These are phyloP conservation scores for Gobiocypris rarus DNA, from an alignment of 2,113 vertebrate species.

Conservation along the genomic window DNA sequence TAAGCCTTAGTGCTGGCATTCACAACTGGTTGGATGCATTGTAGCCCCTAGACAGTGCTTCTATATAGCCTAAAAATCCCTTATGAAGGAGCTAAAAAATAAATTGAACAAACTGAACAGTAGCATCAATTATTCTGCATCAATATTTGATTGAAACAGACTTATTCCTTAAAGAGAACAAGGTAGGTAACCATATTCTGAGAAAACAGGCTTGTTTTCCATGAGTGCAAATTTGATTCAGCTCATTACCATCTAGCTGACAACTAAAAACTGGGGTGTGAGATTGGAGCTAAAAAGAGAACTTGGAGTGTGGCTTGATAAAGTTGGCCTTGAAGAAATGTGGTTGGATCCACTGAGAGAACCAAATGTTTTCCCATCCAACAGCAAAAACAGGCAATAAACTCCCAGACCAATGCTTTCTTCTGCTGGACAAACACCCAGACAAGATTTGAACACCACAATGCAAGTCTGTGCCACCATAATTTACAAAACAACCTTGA, in stretches of 20 bases:
- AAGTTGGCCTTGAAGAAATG: constrained; percentile 3
- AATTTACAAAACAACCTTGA: background rate
- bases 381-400: background rate
- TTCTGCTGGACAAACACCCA: background rate
- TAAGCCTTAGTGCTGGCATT: constrained; percentile 10
- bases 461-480: background rate
- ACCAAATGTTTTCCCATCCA: background rate
- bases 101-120: background rate
- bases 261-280: constrained; percentile 1
- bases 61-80: background rate
- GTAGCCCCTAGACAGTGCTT: background rate
- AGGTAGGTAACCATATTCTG: background rate
- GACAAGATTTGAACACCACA: background rate
- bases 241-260: constrained; percentile 20
- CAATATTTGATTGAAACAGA: background rate
- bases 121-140: background rate
- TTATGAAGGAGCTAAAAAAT: background rate
- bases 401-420: background rate
- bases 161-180: constrained; percentile 6
- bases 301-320: background rate
- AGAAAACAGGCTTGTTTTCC: background rate
- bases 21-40: background rate
- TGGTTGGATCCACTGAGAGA: background rate
- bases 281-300: constrained; percentile 15
- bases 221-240: background rate